Conservation (phyloP, 2,888 invertebrate genomes). For the Rotaria socialis region DNA sequence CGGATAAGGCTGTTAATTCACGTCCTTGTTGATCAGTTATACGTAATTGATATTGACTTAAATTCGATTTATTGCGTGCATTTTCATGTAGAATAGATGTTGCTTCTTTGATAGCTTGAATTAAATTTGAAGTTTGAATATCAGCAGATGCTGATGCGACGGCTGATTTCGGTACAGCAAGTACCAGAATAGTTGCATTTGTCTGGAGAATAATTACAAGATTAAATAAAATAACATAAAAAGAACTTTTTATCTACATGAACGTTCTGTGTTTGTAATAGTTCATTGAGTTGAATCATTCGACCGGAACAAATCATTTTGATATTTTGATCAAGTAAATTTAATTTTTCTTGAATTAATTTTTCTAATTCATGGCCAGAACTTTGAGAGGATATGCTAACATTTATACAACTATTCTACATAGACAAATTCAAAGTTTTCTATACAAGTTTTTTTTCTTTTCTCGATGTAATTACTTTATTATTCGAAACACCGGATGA, state of each 20-base stretch:
- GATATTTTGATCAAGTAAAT: not conserved
- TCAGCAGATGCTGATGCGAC: not conserved
- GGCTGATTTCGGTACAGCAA: slow-evolving; percentile 14
- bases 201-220: not conserved
- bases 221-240: not conserved
- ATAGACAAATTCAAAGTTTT: not conserved
- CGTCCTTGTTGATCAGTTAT: slow-evolving; percentile 36
- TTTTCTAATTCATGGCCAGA: not conserved
- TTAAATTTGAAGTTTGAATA: slow-evolving; percentile 21
- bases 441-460: not conserved
- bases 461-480: not conserved
- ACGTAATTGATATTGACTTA: slow-evolving; percentile 21
- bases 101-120: slow-evolving; percentile 50
- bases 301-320: slow-evolving; percentile 27
- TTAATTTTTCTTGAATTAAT: slow-evolving; percentile 22
- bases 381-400: not conserved
- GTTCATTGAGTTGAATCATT: not conserved
- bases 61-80: not conserved
- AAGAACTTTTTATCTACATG: not conserved
- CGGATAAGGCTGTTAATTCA: not conserved
- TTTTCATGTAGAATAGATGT: not conserved
- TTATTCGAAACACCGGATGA: not conserved
- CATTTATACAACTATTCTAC: not conserved
- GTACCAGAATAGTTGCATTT: not conserved
- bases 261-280: slow-evolving; percentile 10